Evolutionary conservation across 2,888 invertebrate genomes (phyloP).

Genomic region (Limenitis camilla): DNA sequence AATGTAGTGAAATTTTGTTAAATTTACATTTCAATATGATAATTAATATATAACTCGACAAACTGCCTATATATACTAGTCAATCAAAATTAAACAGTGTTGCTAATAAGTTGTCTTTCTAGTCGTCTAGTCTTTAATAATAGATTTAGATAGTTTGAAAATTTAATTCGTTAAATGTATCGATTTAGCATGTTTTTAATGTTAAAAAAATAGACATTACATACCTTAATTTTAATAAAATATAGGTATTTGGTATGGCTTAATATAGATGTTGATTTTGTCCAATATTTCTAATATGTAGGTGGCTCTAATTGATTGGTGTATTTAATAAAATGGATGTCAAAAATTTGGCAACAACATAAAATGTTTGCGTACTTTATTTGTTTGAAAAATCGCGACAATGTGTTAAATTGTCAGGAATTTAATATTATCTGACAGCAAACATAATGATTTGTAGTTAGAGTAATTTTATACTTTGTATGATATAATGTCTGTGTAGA

Average conservation of each 20-base stretch:
- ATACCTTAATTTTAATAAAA: too few relatives aligned
- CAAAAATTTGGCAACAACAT: conserved; percentile 38
- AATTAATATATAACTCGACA: too few relatives aligned
- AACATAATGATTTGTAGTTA: conserved; percentile 27
- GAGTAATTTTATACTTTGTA: conserved; percentile 3
- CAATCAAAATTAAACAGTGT: too few relatives aligned
- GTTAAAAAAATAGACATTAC: too few relatives aligned
- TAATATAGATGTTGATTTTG: background rate
- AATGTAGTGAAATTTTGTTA: too few relatives aligned
- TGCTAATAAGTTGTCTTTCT: too few relatives aligned
- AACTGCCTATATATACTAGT: too few relatives aligned
- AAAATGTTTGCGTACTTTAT: conserved; percentile 48
- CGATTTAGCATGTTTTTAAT: background rate
- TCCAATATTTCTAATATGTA: conserved; percentile 29
- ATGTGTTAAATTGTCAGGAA: conserved; percentile 51
- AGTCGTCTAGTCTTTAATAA: too few relatives aligned
- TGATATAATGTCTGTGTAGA: background rate
- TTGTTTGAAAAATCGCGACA: conserved; percentile 50
- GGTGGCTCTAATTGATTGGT: conserved; percentile 7
- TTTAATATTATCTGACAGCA: conserved; percentile 41
- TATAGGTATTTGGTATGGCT: background rate
- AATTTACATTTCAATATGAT: too few relatives aligned
- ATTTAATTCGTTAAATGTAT: too few relatives aligned
- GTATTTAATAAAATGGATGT: conserved; percentile 10
- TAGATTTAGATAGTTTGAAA: too few relatives aligned